A percentile compares a stretch with the other conserved stretches of the same genome.
These are phyloP conservation scores for Trachelus tabidus DNA, from an alignment of 2,888 invertebrate genomes.

Conservation along the genomic window DNA sequence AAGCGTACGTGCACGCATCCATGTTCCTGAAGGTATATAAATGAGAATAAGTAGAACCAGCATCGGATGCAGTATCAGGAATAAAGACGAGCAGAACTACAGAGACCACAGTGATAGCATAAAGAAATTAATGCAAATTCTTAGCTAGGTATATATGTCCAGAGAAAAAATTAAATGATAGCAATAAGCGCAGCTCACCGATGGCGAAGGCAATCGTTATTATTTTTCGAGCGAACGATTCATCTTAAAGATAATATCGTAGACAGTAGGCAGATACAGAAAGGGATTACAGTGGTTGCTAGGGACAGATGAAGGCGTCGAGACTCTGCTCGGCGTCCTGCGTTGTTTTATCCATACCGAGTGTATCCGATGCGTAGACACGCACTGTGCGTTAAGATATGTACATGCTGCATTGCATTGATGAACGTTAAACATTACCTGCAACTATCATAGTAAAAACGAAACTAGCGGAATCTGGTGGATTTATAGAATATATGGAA, in stretches of 20 bases:
- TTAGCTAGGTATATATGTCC: neutral
- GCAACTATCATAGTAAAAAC: no score
- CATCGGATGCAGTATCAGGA: no score
- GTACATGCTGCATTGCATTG: no score
- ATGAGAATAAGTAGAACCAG: no score
- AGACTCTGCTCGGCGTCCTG: slow-evolving; percentile 28
- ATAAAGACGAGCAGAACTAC: no score
- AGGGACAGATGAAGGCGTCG: slow-evolving; percentile 35
- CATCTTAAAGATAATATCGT: slow-evolving; percentile 51
- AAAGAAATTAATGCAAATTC: slow-evolving; percentile 2
- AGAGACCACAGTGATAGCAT: neutral
- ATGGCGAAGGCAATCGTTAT: slow-evolving; percentile 7
- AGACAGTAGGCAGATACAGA: slow-evolving; percentile 41
- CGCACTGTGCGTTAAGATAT: slow-evolving; percentile 5
- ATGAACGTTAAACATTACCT: no score
- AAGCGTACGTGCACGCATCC: neutral
- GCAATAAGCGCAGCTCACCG: neutral
- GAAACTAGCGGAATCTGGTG: no score
- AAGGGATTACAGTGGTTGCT: slow-evolving; percentile 27
- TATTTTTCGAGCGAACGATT: slow-evolving; percentile 38
- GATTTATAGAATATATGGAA: no score
- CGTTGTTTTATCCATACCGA: slow-evolving; percentile 25
- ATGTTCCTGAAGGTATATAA: no score
- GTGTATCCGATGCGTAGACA: slow-evolving; percentile 28
- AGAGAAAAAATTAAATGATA: neutral